phyloP scores from a whole-genome alignment of 1,140 invertebrate species.

The Homalodisca vitripennis region DNA sequence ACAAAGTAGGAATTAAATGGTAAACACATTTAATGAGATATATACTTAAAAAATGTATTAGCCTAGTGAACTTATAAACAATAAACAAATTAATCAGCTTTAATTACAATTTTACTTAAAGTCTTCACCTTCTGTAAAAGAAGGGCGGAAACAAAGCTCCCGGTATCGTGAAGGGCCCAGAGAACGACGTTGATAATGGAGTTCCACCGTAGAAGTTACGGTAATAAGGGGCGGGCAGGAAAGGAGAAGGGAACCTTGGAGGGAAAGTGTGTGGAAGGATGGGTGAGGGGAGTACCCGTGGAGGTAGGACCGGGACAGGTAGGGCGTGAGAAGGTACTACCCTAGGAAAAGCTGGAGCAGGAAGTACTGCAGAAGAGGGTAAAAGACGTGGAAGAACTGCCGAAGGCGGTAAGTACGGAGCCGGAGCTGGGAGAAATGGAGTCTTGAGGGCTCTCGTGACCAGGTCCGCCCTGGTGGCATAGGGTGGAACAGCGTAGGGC shows the following conservation, averaged over 20 bases:
- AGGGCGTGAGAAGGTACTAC: background rate
- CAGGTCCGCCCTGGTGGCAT: conserved; percentile 38
- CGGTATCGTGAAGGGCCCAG: conserved; percentile 10
- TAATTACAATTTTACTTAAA: too few relatives aligned
- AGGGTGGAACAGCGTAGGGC: conserved; percentile 5
- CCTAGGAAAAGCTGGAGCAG: conserved; percentile 30
- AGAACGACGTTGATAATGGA: background rate
- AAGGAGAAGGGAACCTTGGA: background rate
- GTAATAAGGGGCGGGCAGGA: background rate
- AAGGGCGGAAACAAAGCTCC: conserved; percentile 13
- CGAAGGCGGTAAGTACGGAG: conserved; percentile 22
- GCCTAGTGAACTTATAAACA: too few relatives aligned
- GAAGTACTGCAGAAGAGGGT: conserved; percentile 41
- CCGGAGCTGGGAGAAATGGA: background rate
- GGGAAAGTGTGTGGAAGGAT: conserved; percentile 21
- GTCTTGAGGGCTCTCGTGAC: conserved; percentile 45
- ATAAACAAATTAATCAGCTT: too few relatives aligned
- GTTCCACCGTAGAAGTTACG: too few relatives aligned
- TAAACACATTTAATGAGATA: too few relatives aligned
- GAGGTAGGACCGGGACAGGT: conserved; percentile 30
- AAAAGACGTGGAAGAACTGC: conserved; percentile 32
- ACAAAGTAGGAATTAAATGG: too few relatives aligned
- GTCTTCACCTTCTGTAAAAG: conserved; percentile 5
- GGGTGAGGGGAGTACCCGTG: conserved; percentile 40
- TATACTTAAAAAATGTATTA: too few relatives aligned